Base-by-base conservation (phyloP, 2,113 vertebrate species). In the Toxostoma redivivum region DNA sequence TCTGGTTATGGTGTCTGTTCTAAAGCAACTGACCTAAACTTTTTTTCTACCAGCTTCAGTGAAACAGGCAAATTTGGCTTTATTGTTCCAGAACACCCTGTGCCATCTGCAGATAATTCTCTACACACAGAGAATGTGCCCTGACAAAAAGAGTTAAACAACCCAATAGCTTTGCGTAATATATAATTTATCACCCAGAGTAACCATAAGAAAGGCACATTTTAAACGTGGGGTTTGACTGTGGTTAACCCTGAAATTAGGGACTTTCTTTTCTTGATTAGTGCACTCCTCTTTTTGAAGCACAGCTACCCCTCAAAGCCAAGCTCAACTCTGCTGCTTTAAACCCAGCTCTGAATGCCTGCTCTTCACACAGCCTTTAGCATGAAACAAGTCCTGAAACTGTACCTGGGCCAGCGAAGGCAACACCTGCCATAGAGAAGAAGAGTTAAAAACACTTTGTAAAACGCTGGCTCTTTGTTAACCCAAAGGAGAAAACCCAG, bases 71-170 rank as follows among this genome's bases (percentile, higher is more conserved):
- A 12, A n/a, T 35, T 37, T 50, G 31, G 22, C 38, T 38, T 33
- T 25, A 35, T 22, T 27, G 11, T 13, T 86, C 50, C 72, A 65
- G 33, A 67, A 27, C 1, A 18, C 31, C n/a, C 74, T 4, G 28
- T 17, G 31, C 65, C 57, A 37, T 5, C 78, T 38, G 37, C 47
- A 74, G 24, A 7, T 7, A 74, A 67, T 42, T 53, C 58, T 64
- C n/a, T 8, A 14, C 0, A 9, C 4, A 7, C 30, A 37, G 31
- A 77, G 71, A 47, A 58, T 0, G 1, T 2, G 2, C 51, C 47
- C 62, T 33, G 54, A 47, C 2, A 6, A 37, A 83, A 90, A 66
- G 64, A 60, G 57, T 90, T 84, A 81, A 84, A 21, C 62, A 73
- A 57, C 35, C 47, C 21, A 76, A 67, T 1, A 64, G 53, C 45